Evolutionary conservation across 2,888 invertebrate genomes (phyloP).

Genomic region (Philonicus albiceps): DNA sequence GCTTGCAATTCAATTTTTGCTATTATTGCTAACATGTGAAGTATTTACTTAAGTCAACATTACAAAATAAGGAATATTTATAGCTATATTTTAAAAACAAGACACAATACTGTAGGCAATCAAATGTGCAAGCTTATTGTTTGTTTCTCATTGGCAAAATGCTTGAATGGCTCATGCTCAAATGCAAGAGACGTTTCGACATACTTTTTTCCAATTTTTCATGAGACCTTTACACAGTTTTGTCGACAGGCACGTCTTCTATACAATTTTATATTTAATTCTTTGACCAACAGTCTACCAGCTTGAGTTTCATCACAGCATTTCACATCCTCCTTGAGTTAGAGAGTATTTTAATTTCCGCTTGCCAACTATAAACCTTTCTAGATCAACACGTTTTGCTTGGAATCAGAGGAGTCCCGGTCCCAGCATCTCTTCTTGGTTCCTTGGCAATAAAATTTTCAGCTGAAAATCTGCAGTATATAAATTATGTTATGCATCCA

Average conservation of each 20-base stretch:
- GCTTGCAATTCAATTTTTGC: too few relatives aligned
- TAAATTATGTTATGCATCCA: slow-evolving; percentile 32
- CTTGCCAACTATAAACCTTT: slow-evolving; percentile 44
- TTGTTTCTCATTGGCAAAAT: background rate
- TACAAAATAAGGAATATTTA: too few relatives aligned
- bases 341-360: slow-evolving; percentile 48
- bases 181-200: background rate
- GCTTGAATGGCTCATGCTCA: background rate
- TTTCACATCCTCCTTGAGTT: slow-evolving; percentile 30
- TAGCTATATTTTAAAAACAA: too few relatives aligned
- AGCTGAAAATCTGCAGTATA: background rate
- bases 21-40: too few relatives aligned
- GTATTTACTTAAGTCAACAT: too few relatives aligned
- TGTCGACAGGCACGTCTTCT: background rate
- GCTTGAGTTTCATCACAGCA: background rate
- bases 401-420: background rate
- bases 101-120: background rate
- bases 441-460: slow-evolving; percentile 14
- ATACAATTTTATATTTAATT: background rate
- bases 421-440: background rate
- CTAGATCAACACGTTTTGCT: slow-evolving; percentile 34
- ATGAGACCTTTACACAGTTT: background rate
- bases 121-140: background rate
- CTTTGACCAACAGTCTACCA: background rate
- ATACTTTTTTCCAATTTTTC: background rate